phyloP scores from a whole-genome alignment of 2,797 vertebrate species.

The Acanthurus leucopareius region DNA sequence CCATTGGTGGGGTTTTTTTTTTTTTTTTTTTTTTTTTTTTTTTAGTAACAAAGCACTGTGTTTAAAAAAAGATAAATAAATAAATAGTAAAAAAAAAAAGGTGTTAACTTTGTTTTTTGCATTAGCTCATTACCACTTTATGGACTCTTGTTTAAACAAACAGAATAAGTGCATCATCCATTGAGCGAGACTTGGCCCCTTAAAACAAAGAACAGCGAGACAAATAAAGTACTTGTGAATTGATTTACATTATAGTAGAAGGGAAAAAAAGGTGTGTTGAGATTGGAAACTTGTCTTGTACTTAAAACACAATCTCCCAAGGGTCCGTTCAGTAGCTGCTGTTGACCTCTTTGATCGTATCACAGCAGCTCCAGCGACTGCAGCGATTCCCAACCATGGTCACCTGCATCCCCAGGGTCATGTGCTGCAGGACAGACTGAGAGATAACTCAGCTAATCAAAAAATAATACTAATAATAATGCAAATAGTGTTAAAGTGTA shows the following conservation, averaged over 20 bases:
- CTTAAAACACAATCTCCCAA: background rate
- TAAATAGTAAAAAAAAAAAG: too few species aligned
- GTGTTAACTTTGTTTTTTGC: background rate
- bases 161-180: background rate
- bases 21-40: background rate
- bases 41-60: constrained; percentile 10
- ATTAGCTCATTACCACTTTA: background rate
- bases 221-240: background rate
- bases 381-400: background rate
- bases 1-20: too few species aligned
- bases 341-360: background rate
- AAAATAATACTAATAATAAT: background rate
- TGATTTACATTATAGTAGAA: background rate
- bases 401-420: too few species aligned
- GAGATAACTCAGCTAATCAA: background rate
- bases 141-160: background rate
- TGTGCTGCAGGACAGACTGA: too few species aligned
- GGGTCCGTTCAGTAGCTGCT: background rate
- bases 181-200: background rate
- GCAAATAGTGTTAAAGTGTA: background rate
- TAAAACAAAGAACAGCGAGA: background rate
- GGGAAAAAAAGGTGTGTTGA: background rate
- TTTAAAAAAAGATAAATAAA: background rate
- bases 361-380: background rate
- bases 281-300: background rate